Percentiles rank a stretch among this genome's conserved stretches.
Evolutionary conservation across 53 echinoderm and acorn worm species (phyloP).

Genomic region (Luidia sarsii): DNA sequence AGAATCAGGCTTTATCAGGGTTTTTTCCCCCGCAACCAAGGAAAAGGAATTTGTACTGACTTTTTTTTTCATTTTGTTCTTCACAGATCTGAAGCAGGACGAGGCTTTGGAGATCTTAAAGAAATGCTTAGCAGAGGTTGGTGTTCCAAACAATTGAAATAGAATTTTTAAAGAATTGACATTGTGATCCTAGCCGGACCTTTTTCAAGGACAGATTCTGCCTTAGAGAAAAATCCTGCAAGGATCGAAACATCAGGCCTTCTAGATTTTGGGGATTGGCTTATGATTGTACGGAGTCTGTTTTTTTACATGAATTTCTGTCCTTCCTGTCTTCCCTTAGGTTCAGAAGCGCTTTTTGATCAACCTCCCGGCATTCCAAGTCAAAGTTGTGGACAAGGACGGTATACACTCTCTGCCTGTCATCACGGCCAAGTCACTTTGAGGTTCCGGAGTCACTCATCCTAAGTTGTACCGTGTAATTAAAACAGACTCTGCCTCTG

Average conservation of each 20-base stretch:
- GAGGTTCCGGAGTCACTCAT: too few species aligned
- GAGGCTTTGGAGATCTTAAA: slow-evolving; percentile 76
- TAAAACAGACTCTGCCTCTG: too few species aligned
- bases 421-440: slow-evolving; percentile 40
- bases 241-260: too few species aligned
- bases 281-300: too few species aligned
- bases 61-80: neutral
- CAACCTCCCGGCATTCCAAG: slow-evolving; percentile 94
- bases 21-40: too few species aligned
- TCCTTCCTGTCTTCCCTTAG: slow-evolving; percentile 25
- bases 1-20: too few species aligned
- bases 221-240: too few species aligned
- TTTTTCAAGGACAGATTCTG: too few species aligned
- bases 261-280: too few species aligned
- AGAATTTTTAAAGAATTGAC: neutral
- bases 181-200: too few species aligned
- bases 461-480: too few species aligned
- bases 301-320: neutral
- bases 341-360: slow-evolving; percentile 94
- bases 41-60: too few species aligned
- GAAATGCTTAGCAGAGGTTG: slow-evolving; percentile 84
- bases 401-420: slow-evolving; percentile 85
- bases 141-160: slow-evolving; percentile 25
- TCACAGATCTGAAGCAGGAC: slow-evolving; percentile 64
- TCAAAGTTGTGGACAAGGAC: slow-evolving; percentile 90